A percentile compares a stretch with the other conserved stretches of the same genome.
Conservation (phyloP, 2,113 vertebrate species). For the Bufo gargarizans region DNA sequence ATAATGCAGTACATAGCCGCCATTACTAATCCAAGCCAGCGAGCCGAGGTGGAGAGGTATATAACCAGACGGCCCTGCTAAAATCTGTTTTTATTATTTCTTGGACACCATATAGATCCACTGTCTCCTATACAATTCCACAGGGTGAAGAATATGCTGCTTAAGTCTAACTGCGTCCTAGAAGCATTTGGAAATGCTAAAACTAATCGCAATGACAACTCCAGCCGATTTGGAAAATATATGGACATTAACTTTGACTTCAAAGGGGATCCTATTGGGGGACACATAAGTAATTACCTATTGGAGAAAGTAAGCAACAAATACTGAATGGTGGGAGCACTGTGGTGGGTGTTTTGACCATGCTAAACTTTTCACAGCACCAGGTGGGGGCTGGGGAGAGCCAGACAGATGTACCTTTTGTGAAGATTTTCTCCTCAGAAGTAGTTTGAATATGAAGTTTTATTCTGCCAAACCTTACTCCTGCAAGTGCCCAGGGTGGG, state of each 20-base stretch:
- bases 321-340: too few species aligned
- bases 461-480: too few species aligned
- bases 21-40: constrained; percentile 95
- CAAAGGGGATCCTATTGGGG: constrained; percentile 96
- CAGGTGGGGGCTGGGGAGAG: too few species aligned
- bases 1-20: constrained; percentile 99
- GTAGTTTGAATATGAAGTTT: too few species aligned
- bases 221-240: constrained; percentile 97
- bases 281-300: constrained; percentile 98
- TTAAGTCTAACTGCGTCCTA: constrained; percentile 97
- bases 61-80: background rate
- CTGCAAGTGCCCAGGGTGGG: too few species aligned
- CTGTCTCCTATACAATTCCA: background rate
- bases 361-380: too few species aligned
- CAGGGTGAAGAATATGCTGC: constrained; percentile 96
- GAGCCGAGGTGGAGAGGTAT: constrained; percentile 96
- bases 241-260: constrained; percentile 99
- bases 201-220: constrained; percentile 98
- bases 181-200: constrained; percentile 98
- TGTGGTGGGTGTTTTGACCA: too few species aligned
- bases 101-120: background rate
- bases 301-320: constrained; percentile 86
- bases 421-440: too few species aligned
- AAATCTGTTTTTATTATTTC: background rate
- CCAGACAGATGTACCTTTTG: too few species aligned